These are phyloP conservation scores for Alligator mississippiensis DNA, from an alignment of 2,113 vertebrate genomes.

Conservation along the genomic window DNA sequence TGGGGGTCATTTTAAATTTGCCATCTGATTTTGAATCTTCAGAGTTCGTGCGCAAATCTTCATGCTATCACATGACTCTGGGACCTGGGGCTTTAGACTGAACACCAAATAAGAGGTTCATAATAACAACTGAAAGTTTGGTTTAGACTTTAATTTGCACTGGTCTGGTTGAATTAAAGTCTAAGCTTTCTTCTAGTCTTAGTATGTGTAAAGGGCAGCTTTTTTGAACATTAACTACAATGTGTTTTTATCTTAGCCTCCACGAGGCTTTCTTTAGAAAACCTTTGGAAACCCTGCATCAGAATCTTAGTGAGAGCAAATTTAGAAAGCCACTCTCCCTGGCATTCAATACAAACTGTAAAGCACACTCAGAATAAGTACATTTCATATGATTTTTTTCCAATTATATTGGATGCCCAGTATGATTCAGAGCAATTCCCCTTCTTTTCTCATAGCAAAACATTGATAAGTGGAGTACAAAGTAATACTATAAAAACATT, in stretches of 20 bases:
- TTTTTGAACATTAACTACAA: neutral
- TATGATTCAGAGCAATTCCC: neutral
- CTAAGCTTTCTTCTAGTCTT: neutral
- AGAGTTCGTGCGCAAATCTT: neutral
- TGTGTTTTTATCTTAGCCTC: neutral
- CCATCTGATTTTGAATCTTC: neutral
- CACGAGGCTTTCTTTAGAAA: neutral
- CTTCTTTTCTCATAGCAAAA: neutral
- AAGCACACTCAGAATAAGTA: neutral
- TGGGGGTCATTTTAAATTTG: neutral
- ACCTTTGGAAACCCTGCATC: neutral
- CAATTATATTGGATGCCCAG: neutral
- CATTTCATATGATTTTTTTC: neutral
- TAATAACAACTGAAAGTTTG: neutral
- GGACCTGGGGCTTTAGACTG: neutral
- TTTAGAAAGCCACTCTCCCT: neutral
- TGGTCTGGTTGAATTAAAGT: neutral
- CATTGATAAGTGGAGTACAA: neutral
- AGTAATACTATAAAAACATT: neutral
- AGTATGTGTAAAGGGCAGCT: neutral
- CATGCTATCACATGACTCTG: rapidly evolving
- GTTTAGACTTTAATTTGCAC: neutral
- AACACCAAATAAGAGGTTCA: neutral
- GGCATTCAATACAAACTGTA: neutral
- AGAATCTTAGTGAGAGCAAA: neutral